Evolutionary conservation across 2,888 invertebrate genomes (phyloP), one percentile per base, ranked within the genome.

Genomic region (Ryuthela nishihirai): DNA sequence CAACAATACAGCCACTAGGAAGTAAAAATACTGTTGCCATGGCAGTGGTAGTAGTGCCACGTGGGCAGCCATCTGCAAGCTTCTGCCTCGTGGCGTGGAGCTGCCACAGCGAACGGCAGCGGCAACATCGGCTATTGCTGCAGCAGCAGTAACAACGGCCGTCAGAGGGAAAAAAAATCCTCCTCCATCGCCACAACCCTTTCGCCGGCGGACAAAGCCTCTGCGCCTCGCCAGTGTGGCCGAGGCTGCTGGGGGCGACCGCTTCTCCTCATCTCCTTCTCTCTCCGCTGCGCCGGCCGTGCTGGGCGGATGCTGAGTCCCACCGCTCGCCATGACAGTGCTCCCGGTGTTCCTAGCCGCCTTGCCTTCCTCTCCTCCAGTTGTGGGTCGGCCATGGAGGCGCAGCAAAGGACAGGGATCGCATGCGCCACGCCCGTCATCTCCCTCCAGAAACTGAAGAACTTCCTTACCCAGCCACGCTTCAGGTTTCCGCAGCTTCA

Each of bases 361-460:
- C 36, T 45, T 39, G 55, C 58, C 35, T 59, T 59, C 46, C 53
- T 59, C 43, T 39, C 47, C 39, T 25, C 24, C 43, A 24, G 23
- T 17, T 43, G 50, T 15, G 45, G 50, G 29, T 20, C 56, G 45
- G 43, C 52, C 46, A 59, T 59, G 62, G 62, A 62, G 34, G 20
- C 17, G 17, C 15, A 29, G 32, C 18, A 44, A 44, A 39, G 62
- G 23, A 48, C 59, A 40, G 60, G 55, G 54, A 55, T 50, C 35
- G 61, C 54, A 18, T 62, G 62, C 39, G 66, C 62, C 39, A 64
- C 68, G 34, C 67, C 68, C 46, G 67, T 67, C 48, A 68, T 67
- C 49, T 67, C 67, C 36, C 55, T 67, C 44, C 64, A 65, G 60
- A 67, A 67, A 58, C 54, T 67, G 50, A 66, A 65, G 56, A 65